These are phyloP conservation scores for Cyanoramphus novaezelandiae DNA, from an alignment of 2,113 vertebrate genomes.

Conservation along the genomic window DNA sequence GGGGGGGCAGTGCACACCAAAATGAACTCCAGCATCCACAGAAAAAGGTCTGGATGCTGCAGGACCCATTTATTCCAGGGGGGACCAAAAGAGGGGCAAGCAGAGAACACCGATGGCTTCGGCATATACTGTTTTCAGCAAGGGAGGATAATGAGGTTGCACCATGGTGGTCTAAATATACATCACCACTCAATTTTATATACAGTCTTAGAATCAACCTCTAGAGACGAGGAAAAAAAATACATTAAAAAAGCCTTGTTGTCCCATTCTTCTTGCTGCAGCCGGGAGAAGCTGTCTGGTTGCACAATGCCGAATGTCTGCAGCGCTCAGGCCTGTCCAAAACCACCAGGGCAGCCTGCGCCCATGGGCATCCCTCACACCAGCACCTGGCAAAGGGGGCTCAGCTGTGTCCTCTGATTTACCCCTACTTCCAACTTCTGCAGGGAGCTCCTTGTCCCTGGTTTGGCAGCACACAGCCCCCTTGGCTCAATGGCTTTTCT, in stretches of 20 bases:
- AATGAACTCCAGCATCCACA: background rate
- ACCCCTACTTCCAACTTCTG: fast-evolving
- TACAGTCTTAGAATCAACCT: background rate
- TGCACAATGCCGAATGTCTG: background rate
- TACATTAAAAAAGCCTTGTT: background rate
- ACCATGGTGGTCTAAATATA: background rate
- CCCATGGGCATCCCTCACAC: background rate
- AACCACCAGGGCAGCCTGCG: fast-evolving
- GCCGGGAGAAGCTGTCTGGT: background rate
- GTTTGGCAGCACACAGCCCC: background rate
- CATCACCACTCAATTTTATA: background rate
- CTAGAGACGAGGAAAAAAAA: background rate
- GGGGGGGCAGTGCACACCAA: fast-evolving
- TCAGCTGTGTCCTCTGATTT: fast-evolving
- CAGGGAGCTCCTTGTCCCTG: fast-evolving
- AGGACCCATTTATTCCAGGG: background rate
- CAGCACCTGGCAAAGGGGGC: background rate
- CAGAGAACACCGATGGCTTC: fast-evolving
- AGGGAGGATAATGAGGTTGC: background rate
- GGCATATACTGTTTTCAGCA: background rate
- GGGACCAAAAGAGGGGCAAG: background rate
- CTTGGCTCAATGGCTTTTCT: background rate
- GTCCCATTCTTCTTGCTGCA: background rate
- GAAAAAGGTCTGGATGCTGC: background rate
- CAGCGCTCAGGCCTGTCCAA: background rate